These are phyloP conservation scores for Rhopilema esculentum DNA, from an alignment of 30 jellyfish, hydroid and myxozoan genomes.

Conservation along the genomic window DNA sequence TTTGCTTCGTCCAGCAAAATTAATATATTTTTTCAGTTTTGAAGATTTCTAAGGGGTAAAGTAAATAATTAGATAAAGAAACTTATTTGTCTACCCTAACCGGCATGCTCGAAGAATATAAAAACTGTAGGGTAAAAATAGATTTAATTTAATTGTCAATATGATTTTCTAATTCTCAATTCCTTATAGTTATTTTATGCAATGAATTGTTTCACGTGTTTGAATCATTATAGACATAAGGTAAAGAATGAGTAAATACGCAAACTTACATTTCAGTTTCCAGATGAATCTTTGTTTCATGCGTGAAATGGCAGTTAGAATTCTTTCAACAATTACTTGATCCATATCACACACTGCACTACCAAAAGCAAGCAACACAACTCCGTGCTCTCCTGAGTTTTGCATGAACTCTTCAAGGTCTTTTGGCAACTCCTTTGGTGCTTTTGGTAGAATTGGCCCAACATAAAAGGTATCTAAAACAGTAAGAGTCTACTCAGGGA, in stretches of 20 bases:
- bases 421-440: constrained; percentile 9
- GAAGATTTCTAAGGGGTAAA: no score
- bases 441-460: constrained; percentile 32
- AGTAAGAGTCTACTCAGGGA: no score
- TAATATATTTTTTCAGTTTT: not conserved
- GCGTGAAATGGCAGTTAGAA: constrained; percentile 8
- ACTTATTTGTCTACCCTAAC: no score
- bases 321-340: constrained; percentile 6
- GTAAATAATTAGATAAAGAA: no score
- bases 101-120: no score
- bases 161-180: no score
- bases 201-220: no score
- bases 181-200: no score
- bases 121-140: no score
- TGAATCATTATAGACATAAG: no score
- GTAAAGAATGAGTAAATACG: no score
- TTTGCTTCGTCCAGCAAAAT: constrained; percentile 51
- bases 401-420: constrained; percentile 57
- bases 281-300: constrained; percentile 36
- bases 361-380: constrained; percentile 58
- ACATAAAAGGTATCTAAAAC: constrained; percentile 23
- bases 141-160: no score
- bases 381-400: constrained; percentile 74
- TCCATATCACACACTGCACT: constrained; percentile 15
- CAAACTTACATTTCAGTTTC: constrained; percentile 38